Base-by-base conservation (phyloP, 2,888 invertebrate species). In the Agrochola lychnidis region DNA sequence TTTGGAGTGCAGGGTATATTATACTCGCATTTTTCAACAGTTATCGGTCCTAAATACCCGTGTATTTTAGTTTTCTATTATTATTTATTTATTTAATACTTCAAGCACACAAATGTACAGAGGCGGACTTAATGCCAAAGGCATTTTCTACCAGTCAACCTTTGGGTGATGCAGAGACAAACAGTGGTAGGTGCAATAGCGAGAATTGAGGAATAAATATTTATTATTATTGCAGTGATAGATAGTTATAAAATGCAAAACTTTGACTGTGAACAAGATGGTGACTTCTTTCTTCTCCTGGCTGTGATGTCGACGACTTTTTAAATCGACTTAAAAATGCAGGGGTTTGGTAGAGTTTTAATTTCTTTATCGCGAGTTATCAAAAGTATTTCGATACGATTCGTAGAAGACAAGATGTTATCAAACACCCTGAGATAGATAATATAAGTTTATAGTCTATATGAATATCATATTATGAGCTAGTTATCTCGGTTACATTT, bases 391-490 rank as follows among this genome's bases (percentile, higher is more conserved):
- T 25, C 6, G 14, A 48, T 30, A 7, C 4, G 14, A 6, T 66
- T 30, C 45, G 45, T 42, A 36, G 14, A 30, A 30, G 42, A 25
- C 36, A 45, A 45, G 10, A 10, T 57, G 22, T 48, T 56, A 36
- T 63, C 22, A 36, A 22, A 22, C 36, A 16, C 4, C 22, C 12
- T 56, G 25, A 22, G 19, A 45, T 4, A 30, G 45, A n/a, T 45
- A 16, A 61, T 40, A 48, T 59, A 45, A 68, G 14, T 40, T 70
- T 68, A 85, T 68, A 59, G 56, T 51, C 70, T 30, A 74, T 30
- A 74, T 81, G 70, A 74, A 81, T 84, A 73, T 70, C 56, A 19
- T 61, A 82, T 48, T 19, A 71, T 12, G 81, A 72, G 63, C 48
- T 75, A 68, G 85, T 74, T 64, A 36, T 56, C 75, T 70, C 51